Conservation (phyloP, 2,888 invertebrate species). For the Pseudococcus longispinus region DNA sequence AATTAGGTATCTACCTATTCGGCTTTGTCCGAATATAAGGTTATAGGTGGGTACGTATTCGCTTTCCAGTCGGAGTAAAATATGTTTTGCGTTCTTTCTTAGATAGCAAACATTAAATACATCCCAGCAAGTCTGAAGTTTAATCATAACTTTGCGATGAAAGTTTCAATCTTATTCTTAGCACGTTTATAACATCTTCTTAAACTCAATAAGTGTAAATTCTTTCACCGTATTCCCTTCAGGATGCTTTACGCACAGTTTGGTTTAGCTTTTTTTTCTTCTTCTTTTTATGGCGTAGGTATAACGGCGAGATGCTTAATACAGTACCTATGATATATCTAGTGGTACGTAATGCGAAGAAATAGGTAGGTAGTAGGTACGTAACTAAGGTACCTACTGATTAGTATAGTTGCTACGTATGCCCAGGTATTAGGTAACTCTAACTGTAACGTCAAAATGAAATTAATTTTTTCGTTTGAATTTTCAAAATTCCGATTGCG, state of each 20-base stretch:
- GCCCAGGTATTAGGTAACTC: too few species aligned
- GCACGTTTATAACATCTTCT: constrained; percentile 53
- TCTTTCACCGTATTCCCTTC: constrained; percentile 48
- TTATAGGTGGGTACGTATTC: too few species aligned
- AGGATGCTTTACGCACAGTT: constrained; percentile 7
- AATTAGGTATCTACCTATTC: too few species aligned
- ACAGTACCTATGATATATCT: too few species aligned
- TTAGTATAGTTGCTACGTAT: too few species aligned
- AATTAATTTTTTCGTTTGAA: constrained; percentile 42
- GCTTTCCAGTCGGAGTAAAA: background rate
- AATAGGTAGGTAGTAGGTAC: too few species aligned
- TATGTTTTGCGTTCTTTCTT: constrained; percentile 12
- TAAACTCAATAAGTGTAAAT: constrained; percentile 53
- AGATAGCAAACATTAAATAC: constrained; percentile 54
- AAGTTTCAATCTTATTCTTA: constrained; percentile 51
- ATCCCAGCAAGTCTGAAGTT: constrained; percentile 48
- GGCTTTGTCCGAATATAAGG: too few species aligned
- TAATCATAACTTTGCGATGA: constrained; percentile 53
- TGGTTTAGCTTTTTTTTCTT: background rate
- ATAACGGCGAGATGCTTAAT: too few species aligned
- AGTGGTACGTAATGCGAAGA: too few species aligned
- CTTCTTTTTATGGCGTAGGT: background rate
- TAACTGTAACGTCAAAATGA: constrained; percentile 14
- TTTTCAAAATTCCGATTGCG: constrained; percentile 22
- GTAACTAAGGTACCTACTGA: too few species aligned